Percentiles rank a stretch among this genome's conserved stretches.
Conservation (phyloP, 1,140 invertebrate genomes). For the Hyposmocoma kahamanoa region DNA sequence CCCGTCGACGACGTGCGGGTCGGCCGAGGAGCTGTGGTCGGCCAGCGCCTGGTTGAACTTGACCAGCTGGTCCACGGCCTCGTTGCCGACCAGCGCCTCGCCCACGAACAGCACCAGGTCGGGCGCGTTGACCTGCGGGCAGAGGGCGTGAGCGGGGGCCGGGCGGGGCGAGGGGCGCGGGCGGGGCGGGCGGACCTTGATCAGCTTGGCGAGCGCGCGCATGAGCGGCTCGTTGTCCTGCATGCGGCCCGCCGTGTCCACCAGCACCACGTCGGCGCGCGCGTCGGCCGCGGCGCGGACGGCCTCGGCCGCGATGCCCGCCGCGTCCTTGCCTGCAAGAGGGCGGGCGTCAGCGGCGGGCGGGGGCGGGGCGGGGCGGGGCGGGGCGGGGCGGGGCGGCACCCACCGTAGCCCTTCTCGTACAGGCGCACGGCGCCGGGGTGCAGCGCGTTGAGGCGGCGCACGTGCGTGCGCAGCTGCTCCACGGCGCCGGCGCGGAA, state of each 20-base stretch:
- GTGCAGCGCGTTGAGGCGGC: constrained; percentile 96
- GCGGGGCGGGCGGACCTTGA: constrained; percentile 68
- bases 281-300: constrained; percentile 91
- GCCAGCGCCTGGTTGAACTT: constrained; percentile 99
- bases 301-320: constrained; percentile 97
- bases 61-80: constrained; percentile 98
- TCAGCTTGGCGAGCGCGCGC: constrained; percentile 95
- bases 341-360: too few relatives aligned
- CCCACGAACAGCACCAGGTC: constrained; percentile 99
- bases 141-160: too few relatives aligned
- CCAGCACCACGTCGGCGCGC: constrained; percentile 91
- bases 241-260: constrained; percentile 99
- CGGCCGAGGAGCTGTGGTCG: constrained; percentile 87
- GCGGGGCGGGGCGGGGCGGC: constrained; percentile 86
- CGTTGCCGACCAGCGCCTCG: constrained; percentile 99
- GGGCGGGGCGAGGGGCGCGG: too few relatives aligned
- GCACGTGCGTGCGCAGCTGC: constrained; percentile 95
- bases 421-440: constrained; percentile 95
- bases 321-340: constrained; percentile 93
- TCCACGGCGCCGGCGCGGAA: constrained; percentile 99
- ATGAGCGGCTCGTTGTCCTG: constrained; percentile 99
- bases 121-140: constrained; percentile 91
- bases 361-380: constrained; percentile 98
- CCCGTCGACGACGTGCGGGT: constrained; percentile 96
- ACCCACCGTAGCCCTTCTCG: constrained; percentile 96